phyloP scores from a whole-genome alignment of 2,113 vertebrate genomes.

The Calonectris borealis region DNA sequence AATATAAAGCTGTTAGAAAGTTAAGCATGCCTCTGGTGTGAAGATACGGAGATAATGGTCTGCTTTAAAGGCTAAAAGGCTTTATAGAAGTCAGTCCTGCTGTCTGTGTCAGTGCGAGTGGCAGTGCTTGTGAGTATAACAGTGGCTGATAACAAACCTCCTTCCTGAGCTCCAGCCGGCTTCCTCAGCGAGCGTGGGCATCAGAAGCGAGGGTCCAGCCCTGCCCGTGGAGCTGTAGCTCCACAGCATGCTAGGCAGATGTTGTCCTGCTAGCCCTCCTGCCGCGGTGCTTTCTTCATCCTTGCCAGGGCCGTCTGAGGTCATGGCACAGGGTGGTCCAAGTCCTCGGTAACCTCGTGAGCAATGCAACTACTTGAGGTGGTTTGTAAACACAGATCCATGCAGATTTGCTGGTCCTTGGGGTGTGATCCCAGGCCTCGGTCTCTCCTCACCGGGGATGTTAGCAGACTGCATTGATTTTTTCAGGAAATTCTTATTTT shows the following conservation, averaged over 20 bases:
- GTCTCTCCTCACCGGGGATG: background rate
- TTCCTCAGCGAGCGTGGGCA: background rate
- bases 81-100: background rate
- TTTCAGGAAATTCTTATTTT: background rate
- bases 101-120: background rate
- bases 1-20: background rate
- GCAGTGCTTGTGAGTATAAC: background rate
- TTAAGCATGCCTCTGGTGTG: background rate
- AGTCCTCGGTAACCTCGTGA: background rate
- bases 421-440: background rate
- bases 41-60: background rate
- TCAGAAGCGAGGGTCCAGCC: background rate
- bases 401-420: background rate
- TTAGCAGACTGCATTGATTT: background rate
- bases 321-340: background rate
- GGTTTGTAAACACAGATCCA: background rate
- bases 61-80: background rate
- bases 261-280: background rate
- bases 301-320: background rate
- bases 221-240: background rate
- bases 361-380: background rate
- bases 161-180: background rate
- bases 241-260: background rate
- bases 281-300: background rate
- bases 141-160: background rate